Evolutionary conservation across 2,888 invertebrate genomes (phyloP), one percentile per base, ranked within the genome.

Genomic region (Macrophya annulata): DNA sequence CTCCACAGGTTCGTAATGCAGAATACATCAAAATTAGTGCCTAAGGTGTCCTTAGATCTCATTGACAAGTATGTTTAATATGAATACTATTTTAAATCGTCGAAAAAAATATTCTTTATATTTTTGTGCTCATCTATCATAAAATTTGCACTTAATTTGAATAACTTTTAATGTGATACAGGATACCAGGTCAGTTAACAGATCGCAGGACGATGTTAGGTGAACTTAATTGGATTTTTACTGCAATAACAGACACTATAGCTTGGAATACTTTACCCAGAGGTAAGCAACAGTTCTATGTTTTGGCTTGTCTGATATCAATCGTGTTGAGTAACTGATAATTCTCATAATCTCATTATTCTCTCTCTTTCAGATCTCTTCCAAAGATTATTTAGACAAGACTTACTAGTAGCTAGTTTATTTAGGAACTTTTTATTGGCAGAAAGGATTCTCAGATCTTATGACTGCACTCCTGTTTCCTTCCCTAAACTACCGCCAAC

Each of bases 201-300:
- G 99, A 99, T 94, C 95, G 99, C 31, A 95, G 99, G 90, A 99
- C 99, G 45, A 98, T 99, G 98, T 95, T 99, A 88, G 99, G 99
- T 77, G 99, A 99, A 94, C 95, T 99, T 86, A 99, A 99, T 95
- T 99, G 99, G 99, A 99, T 99, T 92, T 99, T 99, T 94, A 99
- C 99, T 2, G 99, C 99, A 72, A 99, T 99, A 89, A 99, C 99
- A 0, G 99, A 99, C 94, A 99, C 99, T 12, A 99, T 99, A 92
- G 99, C 99, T 0, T 99, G 99, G 99, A 99, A 99, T 93, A 98
- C 97, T 68, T 95, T 99, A 90, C 98, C 99, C 5, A 95, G 97
- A 95, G 96, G 96, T 96, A 92, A 88, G 40, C 71, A 85, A 76
- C 76, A 25, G 25, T 86, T 74, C 51, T 15, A 31, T 84, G 72